phyloP scores from a whole-genome alignment of 1,140 invertebrate genomes.

The Potamilus streckersoni region DNA sequence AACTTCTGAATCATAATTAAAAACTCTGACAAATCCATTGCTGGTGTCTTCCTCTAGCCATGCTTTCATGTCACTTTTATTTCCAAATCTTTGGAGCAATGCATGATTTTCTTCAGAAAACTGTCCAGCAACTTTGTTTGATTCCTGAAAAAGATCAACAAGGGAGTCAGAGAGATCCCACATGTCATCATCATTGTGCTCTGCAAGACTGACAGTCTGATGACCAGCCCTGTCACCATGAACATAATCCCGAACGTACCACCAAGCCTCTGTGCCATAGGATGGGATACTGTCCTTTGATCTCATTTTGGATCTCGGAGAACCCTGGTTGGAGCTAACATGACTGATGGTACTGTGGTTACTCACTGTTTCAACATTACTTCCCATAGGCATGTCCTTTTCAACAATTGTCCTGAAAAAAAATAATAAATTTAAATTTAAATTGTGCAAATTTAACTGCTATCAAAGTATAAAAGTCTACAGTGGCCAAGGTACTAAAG shows the following conservation, averaged over 20 bases:
- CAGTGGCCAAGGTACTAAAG: too few relatives aligned
- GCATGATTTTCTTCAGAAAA: constrained; percentile 5
- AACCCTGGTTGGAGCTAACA: constrained; percentile 19
- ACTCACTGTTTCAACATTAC: constrained; percentile 26
- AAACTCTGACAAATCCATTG: constrained; percentile 65
- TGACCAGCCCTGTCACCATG: constrained; percentile 47
- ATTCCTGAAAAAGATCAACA: constrained; percentile 60
- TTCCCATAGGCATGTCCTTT: constrained; percentile 29
- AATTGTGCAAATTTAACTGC: background rate
- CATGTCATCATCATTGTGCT: constrained; percentile 51
- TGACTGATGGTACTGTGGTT: constrained; percentile 29
- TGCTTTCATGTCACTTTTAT: constrained; percentile 45
- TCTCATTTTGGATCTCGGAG: constrained; percentile 11
- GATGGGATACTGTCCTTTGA: constrained; percentile 23
- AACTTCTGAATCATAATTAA: constrained; percentile 47
- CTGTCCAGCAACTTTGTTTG: constrained; percentile 38
- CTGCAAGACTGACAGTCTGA: constrained; percentile 44
- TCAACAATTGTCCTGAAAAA: constrained; percentile 30
- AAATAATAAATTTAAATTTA: background rate
- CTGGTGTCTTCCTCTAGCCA: constrained; percentile 62
- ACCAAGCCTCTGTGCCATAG: constrained; percentile 60
- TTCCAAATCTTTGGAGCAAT: constrained; percentile 12
- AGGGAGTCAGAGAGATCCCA: constrained; percentile 66
- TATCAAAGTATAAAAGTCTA: too few relatives aligned
- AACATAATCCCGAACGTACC: constrained; percentile 59